phyloP scores from a whole-genome alignment of 2,113 vertebrate species.

The Coregonus clupeaformis region DNA sequence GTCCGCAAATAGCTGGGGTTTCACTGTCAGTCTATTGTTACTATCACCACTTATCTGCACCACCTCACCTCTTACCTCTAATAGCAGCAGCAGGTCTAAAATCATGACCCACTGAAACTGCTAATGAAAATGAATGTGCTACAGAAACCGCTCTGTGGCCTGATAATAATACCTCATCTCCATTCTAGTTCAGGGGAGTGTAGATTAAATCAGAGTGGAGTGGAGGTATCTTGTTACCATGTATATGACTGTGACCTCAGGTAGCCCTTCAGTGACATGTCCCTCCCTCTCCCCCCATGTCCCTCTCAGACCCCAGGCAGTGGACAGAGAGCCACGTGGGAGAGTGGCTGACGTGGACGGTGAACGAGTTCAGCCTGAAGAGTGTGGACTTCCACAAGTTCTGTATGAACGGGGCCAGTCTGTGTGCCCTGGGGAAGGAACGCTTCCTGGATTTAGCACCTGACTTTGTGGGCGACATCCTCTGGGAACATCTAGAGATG shows the following conservation, averaged over 20 bases:
- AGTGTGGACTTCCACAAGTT: constrained; percentile 97
- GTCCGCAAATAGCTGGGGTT: constrained; percentile 35
- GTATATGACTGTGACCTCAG: background rate
- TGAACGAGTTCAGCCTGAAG: constrained; percentile 97
- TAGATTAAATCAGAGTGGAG: too few species aligned
- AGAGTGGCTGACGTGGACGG: constrained; percentile 96
- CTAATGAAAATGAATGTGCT: too few species aligned
- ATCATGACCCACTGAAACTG: too few species aligned
- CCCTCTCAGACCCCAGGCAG: constrained; percentile 86
- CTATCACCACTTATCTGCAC: background rate
- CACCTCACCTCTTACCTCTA: too few species aligned
- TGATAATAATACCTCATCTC: too few species aligned
- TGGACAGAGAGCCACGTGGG: constrained; percentile 94
- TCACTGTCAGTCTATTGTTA: constrained; percentile 4
- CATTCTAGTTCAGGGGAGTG: too few species aligned
- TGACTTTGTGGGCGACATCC: constrained; percentile 97
- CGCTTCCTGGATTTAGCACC: constrained; percentile 95
- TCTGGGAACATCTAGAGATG: constrained; percentile 98
- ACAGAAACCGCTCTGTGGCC: too few species aligned
- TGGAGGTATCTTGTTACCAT: too few species aligned
- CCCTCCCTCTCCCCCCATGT: background rate
- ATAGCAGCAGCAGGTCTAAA: too few species aligned
- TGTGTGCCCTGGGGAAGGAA: constrained; percentile 95
- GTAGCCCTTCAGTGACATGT: background rate
- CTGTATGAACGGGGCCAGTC: constrained; percentile 88